Conservation (phyloP, 2,888 invertebrate genomes). For the Villa cingulata region DNA sequence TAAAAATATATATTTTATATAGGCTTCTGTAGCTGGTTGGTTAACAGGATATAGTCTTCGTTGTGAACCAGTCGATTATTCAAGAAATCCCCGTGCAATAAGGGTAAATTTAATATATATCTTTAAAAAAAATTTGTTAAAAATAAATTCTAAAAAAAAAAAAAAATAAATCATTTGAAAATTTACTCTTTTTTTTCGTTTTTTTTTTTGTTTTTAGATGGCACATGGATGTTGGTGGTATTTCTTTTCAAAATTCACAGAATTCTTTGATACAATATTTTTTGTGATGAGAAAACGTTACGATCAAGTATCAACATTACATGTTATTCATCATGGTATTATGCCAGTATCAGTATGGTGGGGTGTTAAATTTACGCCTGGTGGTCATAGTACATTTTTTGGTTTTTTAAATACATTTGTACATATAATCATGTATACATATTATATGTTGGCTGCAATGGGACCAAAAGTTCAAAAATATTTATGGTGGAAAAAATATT, state of each 20-base stretch:
- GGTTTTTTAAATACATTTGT: constrained; percentile 88
- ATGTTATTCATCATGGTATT: constrained; percentile 88
- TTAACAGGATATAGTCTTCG: constrained; percentile 54
- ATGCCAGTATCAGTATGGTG: constrained; percentile 94
- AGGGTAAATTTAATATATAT: constrained; percentile 43
- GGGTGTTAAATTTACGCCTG: constrained; percentile 77
- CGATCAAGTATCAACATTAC: constrained; percentile 78
- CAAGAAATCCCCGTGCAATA: constrained; percentile 48
- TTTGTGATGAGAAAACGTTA: constrained; percentile 89
- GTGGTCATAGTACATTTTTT: constrained; percentile 89
- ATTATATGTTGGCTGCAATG: constrained; percentile 78
- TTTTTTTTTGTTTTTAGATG: constrained; percentile 44
- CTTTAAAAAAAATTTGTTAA: too few relatives aligned
- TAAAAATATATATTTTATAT: constrained; percentile 17
- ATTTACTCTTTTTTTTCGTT: not conserved
- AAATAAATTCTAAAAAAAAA: too few relatives aligned
- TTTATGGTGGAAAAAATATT: constrained; percentile 92
- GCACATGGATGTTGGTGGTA: constrained; percentile 85
- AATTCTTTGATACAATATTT: constrained; percentile 88
- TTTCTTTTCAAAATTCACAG: constrained; percentile 86
- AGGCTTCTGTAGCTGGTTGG: constrained; percentile 53
- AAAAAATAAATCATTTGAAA: not conserved
- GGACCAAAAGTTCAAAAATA: constrained; percentile 77
- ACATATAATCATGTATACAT: constrained; percentile 89
- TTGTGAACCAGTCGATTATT: constrained; percentile 74